Conservation (phyloP, 2,797 vertebrate species). For the Dromococcyx pavoninus region DNA sequence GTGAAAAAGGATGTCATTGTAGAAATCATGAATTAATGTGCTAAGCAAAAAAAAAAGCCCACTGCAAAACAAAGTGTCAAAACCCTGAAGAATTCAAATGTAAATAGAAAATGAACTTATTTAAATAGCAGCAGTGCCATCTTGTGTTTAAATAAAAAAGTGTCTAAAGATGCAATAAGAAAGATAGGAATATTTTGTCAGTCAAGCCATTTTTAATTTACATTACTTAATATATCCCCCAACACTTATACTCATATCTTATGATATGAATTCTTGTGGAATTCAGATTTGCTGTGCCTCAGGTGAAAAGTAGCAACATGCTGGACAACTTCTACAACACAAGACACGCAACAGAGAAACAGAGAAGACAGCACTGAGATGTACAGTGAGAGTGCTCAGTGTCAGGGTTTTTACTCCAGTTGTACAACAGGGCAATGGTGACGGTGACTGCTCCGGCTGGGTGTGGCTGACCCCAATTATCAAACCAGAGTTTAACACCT, state of each 20-base stretch:
- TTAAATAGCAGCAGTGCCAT: constrained; percentile 26
- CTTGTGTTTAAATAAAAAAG: constrained; percentile 31
- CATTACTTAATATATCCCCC: background rate
- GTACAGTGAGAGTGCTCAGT: rapidly evolving
- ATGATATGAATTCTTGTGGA: background rate
- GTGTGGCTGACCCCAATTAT: background rate
- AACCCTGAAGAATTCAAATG: background rate
- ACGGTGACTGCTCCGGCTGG: background rate
- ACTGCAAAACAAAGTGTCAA: background rate
- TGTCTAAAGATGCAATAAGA: background rate
- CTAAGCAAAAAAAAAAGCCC: background rate
- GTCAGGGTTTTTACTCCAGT: background rate
- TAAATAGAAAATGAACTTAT: background rate
- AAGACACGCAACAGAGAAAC: background rate
- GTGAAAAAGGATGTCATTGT: background rate
- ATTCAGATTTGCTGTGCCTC: background rate
- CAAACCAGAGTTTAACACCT: background rate
- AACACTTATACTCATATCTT: background rate
- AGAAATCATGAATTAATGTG: background rate
- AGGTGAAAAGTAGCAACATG: background rate
- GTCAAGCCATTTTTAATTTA: background rate
- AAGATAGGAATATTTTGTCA: background rate
- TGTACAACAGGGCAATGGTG: background rate
- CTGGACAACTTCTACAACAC: background rate
- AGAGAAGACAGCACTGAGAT: background rate